Conservation (phyloP, 2,888 invertebrate genomes). For the Eupithecia abbreviata region DNA sequence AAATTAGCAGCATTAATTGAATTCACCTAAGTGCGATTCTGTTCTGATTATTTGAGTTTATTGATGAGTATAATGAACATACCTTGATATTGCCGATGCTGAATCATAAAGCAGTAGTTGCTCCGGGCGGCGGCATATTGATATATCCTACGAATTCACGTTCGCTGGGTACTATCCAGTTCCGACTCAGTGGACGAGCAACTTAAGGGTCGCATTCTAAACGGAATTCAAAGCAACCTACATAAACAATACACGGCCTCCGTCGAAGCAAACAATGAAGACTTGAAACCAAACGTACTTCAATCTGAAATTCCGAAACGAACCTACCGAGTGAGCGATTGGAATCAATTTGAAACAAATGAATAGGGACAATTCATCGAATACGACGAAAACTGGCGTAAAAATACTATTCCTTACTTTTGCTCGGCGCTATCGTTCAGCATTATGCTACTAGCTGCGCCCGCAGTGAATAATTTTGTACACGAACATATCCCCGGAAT, state of each 20-base stretch:
- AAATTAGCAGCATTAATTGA: too few relatives aligned
- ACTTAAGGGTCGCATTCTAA: background rate
- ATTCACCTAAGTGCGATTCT: too few relatives aligned
- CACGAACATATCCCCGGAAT: too few relatives aligned
- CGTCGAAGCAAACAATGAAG: background rate
- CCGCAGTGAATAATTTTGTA: background rate
- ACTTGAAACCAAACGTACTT: background rate
- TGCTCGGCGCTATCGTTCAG: background rate
- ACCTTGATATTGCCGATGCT: too few relatives aligned
- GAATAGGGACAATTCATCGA: background rate
- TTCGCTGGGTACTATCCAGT: too few relatives aligned
- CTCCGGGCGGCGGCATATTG: too few relatives aligned
- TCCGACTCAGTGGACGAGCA: too few relatives aligned
- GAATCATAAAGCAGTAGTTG: too few relatives aligned
- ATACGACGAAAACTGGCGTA: background rate
- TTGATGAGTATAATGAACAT: too few relatives aligned
- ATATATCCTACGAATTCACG: too few relatives aligned
- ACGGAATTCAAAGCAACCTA: background rate
- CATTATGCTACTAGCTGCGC: background rate
- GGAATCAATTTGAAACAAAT: background rate
- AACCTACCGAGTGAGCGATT: background rate
- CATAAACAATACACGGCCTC: background rate
- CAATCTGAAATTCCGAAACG: background rate
- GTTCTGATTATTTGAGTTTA: too few relatives aligned
- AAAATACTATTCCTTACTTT: background rate